phyloP scores from a whole-genome alignment of 2,888 invertebrate species.

The Lottia gigantea region DNA sequence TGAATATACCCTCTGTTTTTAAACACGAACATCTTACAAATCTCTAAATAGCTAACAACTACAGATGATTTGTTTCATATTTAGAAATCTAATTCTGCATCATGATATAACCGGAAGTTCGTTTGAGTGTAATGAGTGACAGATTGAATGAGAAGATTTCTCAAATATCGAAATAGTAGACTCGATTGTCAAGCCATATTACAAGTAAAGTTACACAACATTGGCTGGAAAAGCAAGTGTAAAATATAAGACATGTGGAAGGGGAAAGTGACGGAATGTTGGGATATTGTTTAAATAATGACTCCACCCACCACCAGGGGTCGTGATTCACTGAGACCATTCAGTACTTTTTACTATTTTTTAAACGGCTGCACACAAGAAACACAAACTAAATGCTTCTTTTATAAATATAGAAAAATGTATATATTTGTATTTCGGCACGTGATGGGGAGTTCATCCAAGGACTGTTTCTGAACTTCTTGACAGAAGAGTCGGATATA shows the following conservation, averaged over 20 bases:
- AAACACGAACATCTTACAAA: no score
- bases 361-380: not conserved
- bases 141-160: conserved; percentile 7
- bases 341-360: conserved; percentile 9
- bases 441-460: not conserved
- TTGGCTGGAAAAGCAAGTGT: no score
- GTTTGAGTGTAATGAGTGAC: conserved; percentile 10
- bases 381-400: not conserved
- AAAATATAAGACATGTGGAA: not conserved
- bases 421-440: not conserved
- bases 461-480: not conserved
- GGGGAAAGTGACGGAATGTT: not conserved
- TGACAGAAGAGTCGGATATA: no score
- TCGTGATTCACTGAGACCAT: conserved; percentile 4
- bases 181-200: no score
- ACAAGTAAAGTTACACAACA: no score
- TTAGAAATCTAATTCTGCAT: not conserved
- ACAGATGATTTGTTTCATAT: not conserved
- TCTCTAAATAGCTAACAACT: no score
- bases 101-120: not conserved
- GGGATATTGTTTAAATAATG: conserved; percentile 8
- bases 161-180: not conserved
- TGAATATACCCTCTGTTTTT: no score
- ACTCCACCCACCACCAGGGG: conserved; percentile 6
- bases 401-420: conserved; percentile 1